Conservation (phyloP, 2,113 vertebrate species). For the Platichthys stellatus region DNA sequence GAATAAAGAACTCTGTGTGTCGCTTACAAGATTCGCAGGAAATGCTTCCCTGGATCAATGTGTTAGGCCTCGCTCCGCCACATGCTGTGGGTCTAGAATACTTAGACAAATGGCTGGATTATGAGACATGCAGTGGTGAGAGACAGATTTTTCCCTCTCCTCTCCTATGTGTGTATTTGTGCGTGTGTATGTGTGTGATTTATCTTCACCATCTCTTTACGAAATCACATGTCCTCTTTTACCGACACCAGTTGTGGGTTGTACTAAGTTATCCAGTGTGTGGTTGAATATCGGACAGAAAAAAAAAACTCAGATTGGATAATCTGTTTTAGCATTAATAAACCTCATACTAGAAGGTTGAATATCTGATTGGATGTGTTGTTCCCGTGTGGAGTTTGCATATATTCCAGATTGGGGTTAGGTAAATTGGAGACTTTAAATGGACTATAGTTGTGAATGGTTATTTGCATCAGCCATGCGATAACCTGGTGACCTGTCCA, state of each 20-base stretch:
- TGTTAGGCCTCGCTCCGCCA: conserved; percentile 63
- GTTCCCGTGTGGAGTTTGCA: no score
- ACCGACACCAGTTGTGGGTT: conserved; percentile 29
- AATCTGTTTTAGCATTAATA: conserved; percentile 35
- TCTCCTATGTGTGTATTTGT: conserved; percentile 25
- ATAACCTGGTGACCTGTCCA: background rate
- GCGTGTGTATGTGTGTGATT: background rate
- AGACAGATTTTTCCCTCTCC: conserved; percentile 49
- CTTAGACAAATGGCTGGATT: conserved; percentile 72
- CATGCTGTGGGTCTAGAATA: conserved; percentile 65
- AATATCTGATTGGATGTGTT: no score
- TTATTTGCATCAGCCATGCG: background rate
- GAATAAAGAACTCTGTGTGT: conserved; percentile 61
- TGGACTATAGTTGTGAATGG: background rate
- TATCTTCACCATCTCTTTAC: conserved; percentile 37
- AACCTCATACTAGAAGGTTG: background rate
- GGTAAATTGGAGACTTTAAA: background rate
- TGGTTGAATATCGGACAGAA: background rate
- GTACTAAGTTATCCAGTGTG: conserved; percentile 31
- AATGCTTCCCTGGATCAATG: conserved; percentile 70
- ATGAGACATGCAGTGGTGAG: conserved; percentile 56
- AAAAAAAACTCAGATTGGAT: no score
- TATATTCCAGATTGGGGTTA: background rate
- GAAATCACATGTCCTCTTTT: conserved; percentile 39
- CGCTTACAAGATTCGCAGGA: conserved; percentile 60